phyloP scores from a whole-genome alignment of 2,797 vertebrate genomes.

The Sebastes itinus region DNA sequence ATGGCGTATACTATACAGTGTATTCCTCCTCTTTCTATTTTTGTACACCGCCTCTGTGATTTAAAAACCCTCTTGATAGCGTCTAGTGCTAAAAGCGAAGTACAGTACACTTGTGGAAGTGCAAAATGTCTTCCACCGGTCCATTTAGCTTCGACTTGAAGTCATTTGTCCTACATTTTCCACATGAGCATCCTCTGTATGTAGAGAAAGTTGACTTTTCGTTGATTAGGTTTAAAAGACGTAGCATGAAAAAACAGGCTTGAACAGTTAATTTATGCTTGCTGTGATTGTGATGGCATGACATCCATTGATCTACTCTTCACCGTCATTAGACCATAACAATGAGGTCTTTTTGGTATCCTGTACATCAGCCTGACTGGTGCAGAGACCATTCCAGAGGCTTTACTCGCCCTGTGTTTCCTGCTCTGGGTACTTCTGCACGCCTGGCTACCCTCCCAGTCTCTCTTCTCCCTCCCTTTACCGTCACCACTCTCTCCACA shows the following conservation, averaged over 20 bases:
- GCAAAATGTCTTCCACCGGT: constrained; percentile 24
- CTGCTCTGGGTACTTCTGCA: constrained; percentile 54
- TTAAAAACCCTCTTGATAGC: constrained; percentile 52
- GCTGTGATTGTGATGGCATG: constrained; percentile 8
- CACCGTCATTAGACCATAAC: constrained; percentile 30
- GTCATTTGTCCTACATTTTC: constrained; percentile 27
- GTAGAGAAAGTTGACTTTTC: neutral
- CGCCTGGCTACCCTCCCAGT: constrained; percentile 56
- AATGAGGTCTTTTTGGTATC: constrained; percentile 2
- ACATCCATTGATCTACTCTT: constrained; percentile 36
- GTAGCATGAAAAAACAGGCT: neutral
- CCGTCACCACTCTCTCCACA: constrained; percentile 35
- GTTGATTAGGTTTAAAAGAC: constrained; percentile 11
- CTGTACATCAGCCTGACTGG: constrained; percentile 30
- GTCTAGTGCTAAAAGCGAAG: constrained; percentile 38
- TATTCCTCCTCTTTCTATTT: constrained; percentile 60
- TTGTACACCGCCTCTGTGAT: constrained; percentile 42
- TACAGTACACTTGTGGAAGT: constrained; percentile 20
- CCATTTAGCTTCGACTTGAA: constrained; percentile 12
- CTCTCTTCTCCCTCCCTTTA: constrained; percentile 3
- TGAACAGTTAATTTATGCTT: neutral
- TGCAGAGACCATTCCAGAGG: constrained; percentile 41
- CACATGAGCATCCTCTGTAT: neutral
- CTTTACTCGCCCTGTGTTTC: constrained; percentile 41
- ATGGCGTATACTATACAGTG: constrained; percentile 33